Base-by-base conservation (phyloP, 2,113 vertebrate species). In the Onychostoma macrolepis region DNA sequence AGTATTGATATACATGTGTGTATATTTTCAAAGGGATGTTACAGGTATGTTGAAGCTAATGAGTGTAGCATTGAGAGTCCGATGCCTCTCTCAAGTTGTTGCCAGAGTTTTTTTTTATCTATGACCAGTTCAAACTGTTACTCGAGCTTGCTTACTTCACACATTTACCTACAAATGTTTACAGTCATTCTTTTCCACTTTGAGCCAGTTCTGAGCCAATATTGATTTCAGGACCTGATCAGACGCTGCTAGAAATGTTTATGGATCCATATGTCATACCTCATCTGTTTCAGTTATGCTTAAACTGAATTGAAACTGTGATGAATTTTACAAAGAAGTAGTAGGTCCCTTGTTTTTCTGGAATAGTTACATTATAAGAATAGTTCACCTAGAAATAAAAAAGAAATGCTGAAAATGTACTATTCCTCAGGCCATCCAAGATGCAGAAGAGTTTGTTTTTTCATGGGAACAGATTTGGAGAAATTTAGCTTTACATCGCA, bases 261-360 rank as follows among this genome's bases (percentile, higher is more conserved):
- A 65, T 67, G 63, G 30, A 80, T 67, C 30, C 8, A 4, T 21
- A 38, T 53, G 61, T 38, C 65, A 86, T 80, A 80, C 61, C 84
- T 79, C 58, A 15, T 67, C 3, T 8, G 0, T 41, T 24, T 38
- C 41, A 65, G 26, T 65, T 77, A 43, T 45, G 17, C n/a, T 43
- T 77, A 48, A 85, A 56, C 72, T 75, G 61, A 79, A 50, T 79
- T 28, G 26, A 48, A 48, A 78, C 74, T 78, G 84, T 79, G 80
- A 48, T 33, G 24, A 24, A 28, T 28, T 30, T 48, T 65, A 48
- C 26, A 53, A 15, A 48, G 79, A 28, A 36, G 41, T 11, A 11
- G 9, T 38, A n/a, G 21, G 36, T 86, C 26, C 43, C 43, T 80
- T 19, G 72, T 26, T 53, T 80, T 80, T 69, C n/a, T 26, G 21